These are phyloP conservation scores for Molossus molossus DNA, from an alignment of 2,797 vertebrate genomes.

Conservation along the genomic window DNA sequence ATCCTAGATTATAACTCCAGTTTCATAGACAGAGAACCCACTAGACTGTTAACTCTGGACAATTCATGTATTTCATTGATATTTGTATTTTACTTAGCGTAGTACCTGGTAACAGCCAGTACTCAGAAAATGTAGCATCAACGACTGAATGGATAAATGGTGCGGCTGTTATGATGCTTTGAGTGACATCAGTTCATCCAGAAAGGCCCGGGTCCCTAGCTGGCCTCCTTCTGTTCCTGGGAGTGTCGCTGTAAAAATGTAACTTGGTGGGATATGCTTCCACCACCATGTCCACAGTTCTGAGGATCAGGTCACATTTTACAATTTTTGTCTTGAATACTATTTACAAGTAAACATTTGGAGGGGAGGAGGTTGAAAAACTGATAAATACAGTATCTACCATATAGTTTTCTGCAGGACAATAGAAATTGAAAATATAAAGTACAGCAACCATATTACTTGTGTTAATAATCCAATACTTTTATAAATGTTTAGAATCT, in stretches of 20 bases:
- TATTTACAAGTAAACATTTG: too few relatives aligned
- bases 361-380: neutral
- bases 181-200: too few relatives aligned
- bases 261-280: too few relatives aligned
- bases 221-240: too few relatives aligned
- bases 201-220: too few relatives aligned
- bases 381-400: neutral
- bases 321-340: too few relatives aligned
- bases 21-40: neutral
- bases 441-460: neutral
- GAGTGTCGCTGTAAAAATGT: too few relatives aligned
- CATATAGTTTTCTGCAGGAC: neutral
- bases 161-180: too few relatives aligned
- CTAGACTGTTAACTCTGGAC: neutral
- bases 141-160: too few relatives aligned
- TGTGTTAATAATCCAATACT: slow-evolving; percentile 74
- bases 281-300: too few relatives aligned
- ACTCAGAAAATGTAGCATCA: neutral
- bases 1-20: neutral
- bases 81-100: neutral
- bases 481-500: slow-evolving; percentile 77
- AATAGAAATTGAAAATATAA: slow-evolving; percentile 67
- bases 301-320: too few relatives aligned
- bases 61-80: slow-evolving; percentile 4
- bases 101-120: too few relatives aligned